Evolutionary conservation across 2,888 invertebrate species (phyloP).

Genomic region (Pimpla rufipes): DNA sequence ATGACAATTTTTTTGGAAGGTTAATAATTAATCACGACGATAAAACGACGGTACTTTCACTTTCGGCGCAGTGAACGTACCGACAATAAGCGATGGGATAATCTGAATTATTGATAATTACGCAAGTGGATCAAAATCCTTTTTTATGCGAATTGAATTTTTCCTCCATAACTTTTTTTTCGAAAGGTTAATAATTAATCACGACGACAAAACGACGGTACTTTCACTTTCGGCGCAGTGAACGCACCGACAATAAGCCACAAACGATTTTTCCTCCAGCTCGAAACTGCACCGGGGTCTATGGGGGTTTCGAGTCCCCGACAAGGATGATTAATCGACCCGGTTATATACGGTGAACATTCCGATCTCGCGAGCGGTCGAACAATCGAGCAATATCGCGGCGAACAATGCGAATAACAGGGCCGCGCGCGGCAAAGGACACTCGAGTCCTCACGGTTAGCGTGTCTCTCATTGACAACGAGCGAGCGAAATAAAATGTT

Average conservation of each 20-base stretch:
- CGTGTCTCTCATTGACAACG: conserved; percentile 74
- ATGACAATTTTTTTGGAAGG: too few species aligned
- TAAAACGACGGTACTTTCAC: not conserved
- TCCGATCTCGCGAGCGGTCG: conserved; percentile 29
- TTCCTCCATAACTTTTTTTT: too few species aligned
- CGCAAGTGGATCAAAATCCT: too few species aligned
- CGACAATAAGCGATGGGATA: too few species aligned
- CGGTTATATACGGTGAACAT: conserved; percentile 45
- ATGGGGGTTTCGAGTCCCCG: conserved; percentile 31
- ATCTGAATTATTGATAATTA: too few species aligned
- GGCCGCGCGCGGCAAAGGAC: conserved; percentile 20
- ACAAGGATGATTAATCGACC: conserved; percentile 60
- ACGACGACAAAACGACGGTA: not conserved
- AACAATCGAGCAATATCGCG: conserved; percentile 53
- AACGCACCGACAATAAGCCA: not conserved
- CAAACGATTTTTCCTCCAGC: not conserved
- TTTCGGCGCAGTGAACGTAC: not conserved
- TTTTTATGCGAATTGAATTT: too few species aligned
- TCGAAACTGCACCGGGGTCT: not conserved
- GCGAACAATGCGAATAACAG: conserved; percentile 59
- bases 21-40: too few species aligned
- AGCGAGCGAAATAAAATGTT: conserved; percentile 23
- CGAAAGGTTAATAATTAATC: too few species aligned
- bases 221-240: not conserved
- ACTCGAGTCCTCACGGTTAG: conserved; percentile 76